phyloP scores from a whole-genome alignment of 2,797 vertebrate species.

The Sebastes iracundus region DNA sequence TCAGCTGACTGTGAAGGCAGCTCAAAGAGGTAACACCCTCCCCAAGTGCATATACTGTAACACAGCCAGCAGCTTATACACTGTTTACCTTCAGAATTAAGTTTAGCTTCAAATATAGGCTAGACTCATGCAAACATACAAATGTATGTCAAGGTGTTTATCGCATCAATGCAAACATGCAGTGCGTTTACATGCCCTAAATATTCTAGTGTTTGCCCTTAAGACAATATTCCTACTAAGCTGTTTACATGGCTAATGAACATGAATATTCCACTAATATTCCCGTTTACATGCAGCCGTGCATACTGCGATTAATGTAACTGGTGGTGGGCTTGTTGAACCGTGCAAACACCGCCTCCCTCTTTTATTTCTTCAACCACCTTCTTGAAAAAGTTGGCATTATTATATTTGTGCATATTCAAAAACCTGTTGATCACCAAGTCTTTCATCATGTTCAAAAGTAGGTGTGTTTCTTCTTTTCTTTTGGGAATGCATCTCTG shows the following conservation, averaged over 20 bases:
- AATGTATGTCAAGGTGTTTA: background rate
- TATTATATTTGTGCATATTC: background rate
- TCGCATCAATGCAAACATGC: background rate
- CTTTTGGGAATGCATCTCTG: background rate
- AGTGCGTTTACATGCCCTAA: background rate
- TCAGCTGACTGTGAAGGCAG: slow-evolving; percentile 50
- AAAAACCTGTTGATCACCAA: background rate
- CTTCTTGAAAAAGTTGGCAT: background rate
- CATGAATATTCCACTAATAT: no score
- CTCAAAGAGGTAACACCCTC: background rate
- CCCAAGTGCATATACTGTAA: background rate
- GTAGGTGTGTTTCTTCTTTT: background rate
- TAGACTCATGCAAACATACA: background rate
- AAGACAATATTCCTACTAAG: background rate
- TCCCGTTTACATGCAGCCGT: no score
- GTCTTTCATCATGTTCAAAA: no score
- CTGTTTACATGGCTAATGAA: background rate
- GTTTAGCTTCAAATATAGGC: background rate
- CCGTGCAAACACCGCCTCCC: no score
- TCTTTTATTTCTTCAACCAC: no score
- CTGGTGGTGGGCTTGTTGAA: background rate
- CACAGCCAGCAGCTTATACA: background rate
- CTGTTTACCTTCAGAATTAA: slow-evolving; percentile 8
- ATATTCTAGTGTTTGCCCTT: background rate
- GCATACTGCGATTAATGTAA: no score